phyloP scores from a whole-genome alignment of 2,797 vertebrate species.

The Falco novaeseelandiae region DNA sequence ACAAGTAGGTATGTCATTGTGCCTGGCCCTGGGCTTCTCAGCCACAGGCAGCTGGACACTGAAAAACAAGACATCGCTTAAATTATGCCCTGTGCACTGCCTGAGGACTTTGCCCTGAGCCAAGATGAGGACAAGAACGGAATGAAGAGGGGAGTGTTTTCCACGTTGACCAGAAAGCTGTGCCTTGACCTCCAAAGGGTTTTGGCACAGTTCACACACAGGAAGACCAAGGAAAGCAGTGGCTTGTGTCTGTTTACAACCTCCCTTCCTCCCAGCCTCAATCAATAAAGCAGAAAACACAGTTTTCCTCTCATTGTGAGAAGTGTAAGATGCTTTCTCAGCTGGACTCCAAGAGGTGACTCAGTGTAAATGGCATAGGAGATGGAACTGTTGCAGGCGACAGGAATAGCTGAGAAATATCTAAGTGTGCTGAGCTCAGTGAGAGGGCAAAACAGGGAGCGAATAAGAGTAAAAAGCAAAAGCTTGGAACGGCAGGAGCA shows the following conservation, averaged over 20 bases:
- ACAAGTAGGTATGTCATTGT: fast-evolving
- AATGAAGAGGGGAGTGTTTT: neutral
- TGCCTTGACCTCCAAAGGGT: neutral
- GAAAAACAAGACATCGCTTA: neutral
- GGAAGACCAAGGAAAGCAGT: neutral
- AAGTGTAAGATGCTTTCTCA: neutral
- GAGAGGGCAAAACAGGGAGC: neutral
- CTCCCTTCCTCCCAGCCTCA: neutral
- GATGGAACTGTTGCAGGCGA: neutral
- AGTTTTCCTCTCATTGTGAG: neutral
- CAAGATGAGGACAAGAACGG: neutral
- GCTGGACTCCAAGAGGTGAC: neutral
- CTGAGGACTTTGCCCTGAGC: neutral
- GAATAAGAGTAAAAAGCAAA: neutral
- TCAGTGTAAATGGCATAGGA: neutral
- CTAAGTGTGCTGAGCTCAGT: no score
- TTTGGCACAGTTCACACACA: neutral
- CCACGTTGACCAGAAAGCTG: neutral
- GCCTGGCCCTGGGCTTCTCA: neutral
- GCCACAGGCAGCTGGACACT: neutral
- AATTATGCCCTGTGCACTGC: neutral
- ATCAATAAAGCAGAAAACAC: neutral
- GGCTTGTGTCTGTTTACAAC: neutral
- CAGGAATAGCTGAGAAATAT: neutral
- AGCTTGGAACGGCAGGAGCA: neutral